A percentile compares a stretch with the other conserved stretches of the same genome.
Conservation (phyloP, 2,113 vertebrate genomes). For the Dissostichus mawsoni region DNA sequence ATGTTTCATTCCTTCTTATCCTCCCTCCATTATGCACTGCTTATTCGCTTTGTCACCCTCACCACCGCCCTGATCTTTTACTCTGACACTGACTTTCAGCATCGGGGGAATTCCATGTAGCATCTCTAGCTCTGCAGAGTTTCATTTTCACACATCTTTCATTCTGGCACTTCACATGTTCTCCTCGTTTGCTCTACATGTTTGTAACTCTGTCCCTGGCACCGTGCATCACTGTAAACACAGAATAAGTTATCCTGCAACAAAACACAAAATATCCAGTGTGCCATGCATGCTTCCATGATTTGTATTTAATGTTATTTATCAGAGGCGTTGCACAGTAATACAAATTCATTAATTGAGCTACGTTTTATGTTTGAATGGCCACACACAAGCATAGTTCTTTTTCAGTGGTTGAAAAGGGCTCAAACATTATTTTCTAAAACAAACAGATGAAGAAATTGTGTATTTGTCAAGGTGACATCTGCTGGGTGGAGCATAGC, state of each 20-base stretch:
- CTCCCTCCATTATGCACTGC: conserved; percentile 4
- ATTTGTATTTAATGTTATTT: not conserved
- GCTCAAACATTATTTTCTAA: not conserved
- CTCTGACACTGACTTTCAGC: not conserved
- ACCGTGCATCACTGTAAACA: too few relatives aligned
- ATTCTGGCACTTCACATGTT: not conserved
- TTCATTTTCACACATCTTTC: not conserved
- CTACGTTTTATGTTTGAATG: too few relatives aligned
- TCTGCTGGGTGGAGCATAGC: not conserved
- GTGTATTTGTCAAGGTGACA: not conserved
- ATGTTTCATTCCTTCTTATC: conserved; percentile 22
- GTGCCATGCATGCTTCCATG: not conserved
- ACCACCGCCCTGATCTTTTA: not conserved
- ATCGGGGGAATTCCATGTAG: not conserved
- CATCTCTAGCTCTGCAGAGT: not conserved
- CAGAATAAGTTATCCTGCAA: not conserved
- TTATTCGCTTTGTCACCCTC: conserved; percentile 1
- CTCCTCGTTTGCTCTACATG: not conserved
- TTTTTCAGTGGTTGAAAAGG: not conserved
- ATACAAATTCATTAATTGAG: too few relatives aligned
- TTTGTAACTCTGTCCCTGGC: not conserved
- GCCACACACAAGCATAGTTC: not conserved
- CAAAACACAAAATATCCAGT: not conserved
- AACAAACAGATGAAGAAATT: not conserved
- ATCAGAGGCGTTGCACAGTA: too few relatives aligned